These are phyloP conservation scores for Rhyacophila brunnea DNA, from an alignment of 1,140 invertebrate genomes.

Conservation along the genomic window DNA sequence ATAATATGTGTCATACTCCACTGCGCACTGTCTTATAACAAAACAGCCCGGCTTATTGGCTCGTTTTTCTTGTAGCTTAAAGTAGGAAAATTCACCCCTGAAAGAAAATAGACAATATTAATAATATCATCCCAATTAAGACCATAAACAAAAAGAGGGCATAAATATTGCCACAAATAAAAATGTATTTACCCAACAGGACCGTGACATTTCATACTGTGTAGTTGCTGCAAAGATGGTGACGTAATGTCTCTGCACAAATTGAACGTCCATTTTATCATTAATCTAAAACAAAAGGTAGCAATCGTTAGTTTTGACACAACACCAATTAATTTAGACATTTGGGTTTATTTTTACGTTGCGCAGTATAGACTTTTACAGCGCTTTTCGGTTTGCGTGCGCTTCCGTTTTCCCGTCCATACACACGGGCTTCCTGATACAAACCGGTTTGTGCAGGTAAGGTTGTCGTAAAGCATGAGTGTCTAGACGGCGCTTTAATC, in stretches of 20 bases:
- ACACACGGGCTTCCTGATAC: no score
- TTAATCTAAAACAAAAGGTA: slow-evolving; percentile 60
- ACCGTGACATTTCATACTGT: slow-evolving; percentile 79
- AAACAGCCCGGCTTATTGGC: slow-evolving; percentile 73
- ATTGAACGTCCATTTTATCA: slow-evolving; percentile 87
- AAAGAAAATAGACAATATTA: slow-evolving; percentile 36
- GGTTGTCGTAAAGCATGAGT: no score
- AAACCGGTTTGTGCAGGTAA: no score
- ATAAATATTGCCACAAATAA: slow-evolving; percentile 7
- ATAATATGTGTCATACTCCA: slow-evolving; percentile 73
- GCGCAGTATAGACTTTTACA: no score
- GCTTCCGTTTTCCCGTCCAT: no score
- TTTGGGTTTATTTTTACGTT: no score
- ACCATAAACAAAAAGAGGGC: neutral
- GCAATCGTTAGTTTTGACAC: no score
- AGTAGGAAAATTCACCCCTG: slow-evolving; percentile 78
- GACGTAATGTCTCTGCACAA: slow-evolving; percentile 76
- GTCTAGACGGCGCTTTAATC: no score
- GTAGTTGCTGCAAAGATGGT: slow-evolving; percentile 72
- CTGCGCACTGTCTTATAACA: slow-evolving; percentile 78
- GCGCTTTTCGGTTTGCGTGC: no score
- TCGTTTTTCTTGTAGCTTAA: slow-evolving; percentile 77
- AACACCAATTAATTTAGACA: no score
- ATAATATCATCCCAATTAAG: neutral
- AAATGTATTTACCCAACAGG: slow-evolving; percentile 70